Evolutionary conservation across 2,888 invertebrate genomes (phyloP), one percentile per base, ranked within the genome.

Genomic region (Eilema sororculum): DNA sequence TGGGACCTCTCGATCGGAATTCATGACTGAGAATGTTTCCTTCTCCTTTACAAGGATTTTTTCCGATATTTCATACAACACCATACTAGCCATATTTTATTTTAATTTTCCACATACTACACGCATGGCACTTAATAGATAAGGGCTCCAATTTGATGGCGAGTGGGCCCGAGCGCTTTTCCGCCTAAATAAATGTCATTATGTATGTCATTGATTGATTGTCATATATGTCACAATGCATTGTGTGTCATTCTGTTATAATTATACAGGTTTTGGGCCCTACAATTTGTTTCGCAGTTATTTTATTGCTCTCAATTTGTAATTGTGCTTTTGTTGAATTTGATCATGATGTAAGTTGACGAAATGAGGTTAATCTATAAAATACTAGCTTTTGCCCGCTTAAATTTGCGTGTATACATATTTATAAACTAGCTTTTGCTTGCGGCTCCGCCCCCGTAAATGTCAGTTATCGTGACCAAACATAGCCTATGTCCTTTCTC

Each of bases 151-250:
- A 89, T 90, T 89, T 87, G 88, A 89, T 86, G 86, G 83, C 74
- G 82, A 80, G 86, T 84, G 87, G 86, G 87, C 88, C 88, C 82
- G 79, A 85, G 70, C 76, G 74, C 64, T 87, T 71, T 90, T 87
- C 86, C 81, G 80, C 86, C 87, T 86, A 91, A 91, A 91, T 89
- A 91, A 91, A 91, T 89, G 89, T 87, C 89, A 88, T 90, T 91
- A 89, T 86, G 81, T 78, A 78, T 88, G 90, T 83, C 91, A 89
- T 87, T 92, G 92, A 92, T 91, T 88, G 91, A 92, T 92, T 85
- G 87, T 82, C 85, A 81, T 86, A 88, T 91, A 89, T 90, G 88
- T 90, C 85, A 86, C 85, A 80, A 60, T 74, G 62, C 52, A 71
- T 62, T 74, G 61, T 71, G 24, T 65, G 69, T 58, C 46, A 68